These are phyloP conservation scores for Cavia aperea DNA, from an alignment of 2,113 vertebrate genomes.

Conservation along the genomic window DNA sequence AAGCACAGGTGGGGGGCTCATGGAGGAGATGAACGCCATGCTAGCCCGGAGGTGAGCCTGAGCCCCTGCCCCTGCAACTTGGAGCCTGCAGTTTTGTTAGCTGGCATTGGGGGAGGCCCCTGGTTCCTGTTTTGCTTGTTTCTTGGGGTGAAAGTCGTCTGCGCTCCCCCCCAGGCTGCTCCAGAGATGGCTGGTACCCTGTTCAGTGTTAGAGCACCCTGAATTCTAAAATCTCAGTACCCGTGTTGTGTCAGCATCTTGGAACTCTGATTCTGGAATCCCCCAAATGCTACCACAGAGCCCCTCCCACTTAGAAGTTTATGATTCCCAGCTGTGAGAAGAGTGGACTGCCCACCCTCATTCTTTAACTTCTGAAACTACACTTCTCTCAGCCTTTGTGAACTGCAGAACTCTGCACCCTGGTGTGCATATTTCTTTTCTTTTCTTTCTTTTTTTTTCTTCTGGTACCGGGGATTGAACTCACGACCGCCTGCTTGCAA, in stretches of 20 bases:
- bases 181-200: background rate
- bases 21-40: constrained; percentile 94
- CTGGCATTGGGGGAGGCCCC: rapidly evolving
- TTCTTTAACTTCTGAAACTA: background rate
- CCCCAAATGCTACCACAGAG: background rate
- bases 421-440: constrained; percentile 2
- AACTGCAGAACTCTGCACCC: background rate
- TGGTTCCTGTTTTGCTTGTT: background rate
- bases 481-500: no score
- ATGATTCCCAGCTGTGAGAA: background rate
- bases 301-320: background rate
- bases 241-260: background rate
- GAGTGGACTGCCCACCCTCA: background rate
- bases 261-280: background rate
- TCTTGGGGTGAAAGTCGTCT: background rate
- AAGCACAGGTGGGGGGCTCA: constrained; percentile 79
- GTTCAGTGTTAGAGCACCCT: background rate
- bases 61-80: background rate
- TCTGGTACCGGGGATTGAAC: no score
- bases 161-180: background rate
- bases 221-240: background rate
- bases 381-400: background rate
- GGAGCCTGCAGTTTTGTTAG: background rate
- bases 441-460: background rate
- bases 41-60: constrained; percentile 84